Evolutionary conservation across 2,888 invertebrate genomes (phyloP), one percentile per base, ranked within the genome.

Genomic region (Acanthosepion esculentum): DNA sequence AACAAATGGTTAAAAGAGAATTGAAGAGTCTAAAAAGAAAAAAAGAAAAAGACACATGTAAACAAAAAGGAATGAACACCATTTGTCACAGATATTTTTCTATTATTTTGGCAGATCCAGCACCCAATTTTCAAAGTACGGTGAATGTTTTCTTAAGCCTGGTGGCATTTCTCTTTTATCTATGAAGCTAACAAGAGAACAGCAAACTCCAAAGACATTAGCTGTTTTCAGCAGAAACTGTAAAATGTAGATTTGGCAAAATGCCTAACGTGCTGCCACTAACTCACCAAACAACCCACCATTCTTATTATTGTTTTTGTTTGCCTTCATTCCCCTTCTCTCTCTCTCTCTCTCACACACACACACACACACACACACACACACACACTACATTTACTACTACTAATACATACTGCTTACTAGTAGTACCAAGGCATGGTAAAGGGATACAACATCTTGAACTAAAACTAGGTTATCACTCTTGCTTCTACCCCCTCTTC

Each of bases 251-350:
- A 78, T n/a, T 78, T 78, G 78, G 78, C 78, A 78, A 15, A 78
- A 78, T 33, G 78, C 78, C 78, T 78, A n/a, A n/a, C n/a, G n/a
- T 78, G 78, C 8, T 33, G n/a, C 78, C 78, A 78, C 78, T 78
- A 78, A 78, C 78, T 5, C n/a, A 78, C 78, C 20, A 20, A 59
- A 15, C 15, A 55, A 55, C 78, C n/a, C 12, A 33, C 78, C 78
- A 78, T 78, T 78, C n/a, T 78, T n/a, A n/a, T n/a, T 78, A 78
- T 78, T 78, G n/a, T n/a, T 78, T 78, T 78, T 78, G n/a, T 78
- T 78, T n/a, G n/a, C n/a, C 78, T 33, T 10, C n/a, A 15, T 8
- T 2, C n/a, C 78, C n/a, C n/a, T 2, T 18, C n/a, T n/a, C n/a
- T n/a, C n/a, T n/a, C n/a, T n/a, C n/a, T n/a, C n/a, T n/a, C n/a